Percentiles rank a stretch among this genome's conserved stretches.
Conservation (phyloP, 2,888 invertebrate species). For the Stramonita haemastoma region DNA sequence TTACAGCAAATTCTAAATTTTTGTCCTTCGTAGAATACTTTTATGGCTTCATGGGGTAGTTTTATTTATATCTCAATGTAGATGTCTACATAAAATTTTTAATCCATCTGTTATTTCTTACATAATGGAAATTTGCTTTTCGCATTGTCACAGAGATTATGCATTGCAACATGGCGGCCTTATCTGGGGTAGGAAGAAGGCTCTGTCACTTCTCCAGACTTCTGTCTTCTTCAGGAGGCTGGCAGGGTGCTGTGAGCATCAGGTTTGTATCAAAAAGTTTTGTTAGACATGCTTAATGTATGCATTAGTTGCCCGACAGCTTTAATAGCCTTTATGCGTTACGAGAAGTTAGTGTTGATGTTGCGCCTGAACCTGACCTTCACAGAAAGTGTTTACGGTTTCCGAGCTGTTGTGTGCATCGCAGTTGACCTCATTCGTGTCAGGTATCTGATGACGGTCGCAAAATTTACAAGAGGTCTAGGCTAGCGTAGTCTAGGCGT, state of each 20-base stretch:
- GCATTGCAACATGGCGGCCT: conserved; percentile 35
- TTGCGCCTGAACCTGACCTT: conserved; percentile 20
- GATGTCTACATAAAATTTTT: too few relatives aligned
- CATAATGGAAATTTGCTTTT: too few relatives aligned
- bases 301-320: neutral
- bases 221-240: conserved; percentile 31
- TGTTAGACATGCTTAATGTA: neutral
- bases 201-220: conserved; percentile 6
- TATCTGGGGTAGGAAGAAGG: conserved; percentile 30
- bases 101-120: too few relatives aligned
- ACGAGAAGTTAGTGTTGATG: neutral
- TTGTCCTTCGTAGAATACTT: too few relatives aligned
- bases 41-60: too few relatives aligned
- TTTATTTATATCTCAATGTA: too few relatives aligned
- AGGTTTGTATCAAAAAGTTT: conserved; percentile 20
- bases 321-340: neutral
- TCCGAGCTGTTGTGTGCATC: conserved; percentile 4
- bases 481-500: too few relatives aligned
- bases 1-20: too few relatives aligned
- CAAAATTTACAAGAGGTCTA: neutral
- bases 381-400: conserved; percentile 27
- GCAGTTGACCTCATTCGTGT: conserved; percentile 8
- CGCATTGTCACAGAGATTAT: neutral
- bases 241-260: neutral
- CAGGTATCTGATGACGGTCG: neutral